A percentile compares a stretch with the other conserved stretches of the same genome.
Evolutionary conservation across 2,113 vertebrate species (phyloP).

Genomic region (Datnioides undecimradiatus): DNA sequence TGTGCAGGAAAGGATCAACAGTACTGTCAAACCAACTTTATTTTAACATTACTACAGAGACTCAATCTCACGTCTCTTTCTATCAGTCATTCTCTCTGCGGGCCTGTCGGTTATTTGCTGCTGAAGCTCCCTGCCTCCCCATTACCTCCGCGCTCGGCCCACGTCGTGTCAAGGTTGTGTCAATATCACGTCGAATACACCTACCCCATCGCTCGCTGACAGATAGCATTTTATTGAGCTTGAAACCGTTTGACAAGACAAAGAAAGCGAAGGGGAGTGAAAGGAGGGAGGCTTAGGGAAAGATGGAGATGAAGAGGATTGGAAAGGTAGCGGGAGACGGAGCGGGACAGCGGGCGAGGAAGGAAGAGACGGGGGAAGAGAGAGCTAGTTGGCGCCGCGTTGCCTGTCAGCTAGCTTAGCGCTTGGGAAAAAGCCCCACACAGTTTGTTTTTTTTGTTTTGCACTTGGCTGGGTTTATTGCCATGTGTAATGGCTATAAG

Average conservation of each 20-base stretch:
- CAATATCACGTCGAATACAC: conserved; percentile 64
- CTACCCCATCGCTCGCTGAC: conserved; percentile 53
- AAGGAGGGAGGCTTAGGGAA: conserved; percentile 30
- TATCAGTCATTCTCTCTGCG: conserved; percentile 34
- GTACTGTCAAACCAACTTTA: conserved; percentile 66
- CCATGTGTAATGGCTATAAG: conserved; percentile 56
- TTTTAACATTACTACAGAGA: conserved; percentile 66
- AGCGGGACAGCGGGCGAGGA: conserved; percentile 13
- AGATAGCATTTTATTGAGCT: conserved; percentile 66
- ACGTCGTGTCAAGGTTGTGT: conserved; percentile 69
- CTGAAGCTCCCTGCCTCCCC: conserved; percentile 41
- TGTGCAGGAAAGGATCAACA: conserved; percentile 50
- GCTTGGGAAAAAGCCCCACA: conserved; percentile 46
- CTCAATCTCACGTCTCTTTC: conserved; percentile 54
- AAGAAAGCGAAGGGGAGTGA: conserved; percentile 53
- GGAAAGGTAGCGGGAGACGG: conserved; percentile 30
- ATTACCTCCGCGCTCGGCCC: conserved; percentile 59
- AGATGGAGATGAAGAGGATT: conserved; percentile 47
- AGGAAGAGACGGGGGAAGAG: conserved; percentile 14
- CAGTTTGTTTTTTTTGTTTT: conserved; percentile 4
- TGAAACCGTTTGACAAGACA: conserved; percentile 59
- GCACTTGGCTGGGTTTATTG: conserved; percentile 57
- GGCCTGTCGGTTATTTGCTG: conserved; percentile 60
- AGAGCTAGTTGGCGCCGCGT: conserved; percentile 27
- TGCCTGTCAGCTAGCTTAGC: conserved; percentile 52